Evolutionary conservation across 2,113 vertebrate species (phyloP), one percentile per base, ranked within the genome.

Genomic region (Clarias magur): DNA sequence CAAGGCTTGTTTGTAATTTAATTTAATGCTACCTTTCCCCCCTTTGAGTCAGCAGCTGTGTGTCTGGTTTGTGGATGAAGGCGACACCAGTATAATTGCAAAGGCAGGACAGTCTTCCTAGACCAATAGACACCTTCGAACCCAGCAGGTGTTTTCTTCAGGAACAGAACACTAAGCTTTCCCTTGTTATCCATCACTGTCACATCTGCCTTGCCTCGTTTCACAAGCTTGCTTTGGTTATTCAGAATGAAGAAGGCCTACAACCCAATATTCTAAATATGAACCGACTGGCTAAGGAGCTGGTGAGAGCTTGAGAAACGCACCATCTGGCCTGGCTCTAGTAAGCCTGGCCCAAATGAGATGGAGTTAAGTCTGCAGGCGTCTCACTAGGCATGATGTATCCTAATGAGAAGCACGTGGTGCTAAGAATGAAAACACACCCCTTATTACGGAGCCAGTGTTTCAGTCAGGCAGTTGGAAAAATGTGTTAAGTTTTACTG

Each of bases 401-500:
- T 62, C 59, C 60, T 85, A 87, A 89, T 87, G 70, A 56, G 79
- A 89, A 89, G 79, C 83, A 89, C 13, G 79, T 85, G 83, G 65
- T 30, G 65, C 54, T 57, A 19, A 87, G 56, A 30, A 87, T 38
- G 70, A 62, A 89, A 78, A 78, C 86, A 27, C 9, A 4, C 19
- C 11, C 42, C 68, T 84, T 59, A 15, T 67, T 68, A 70, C 4
- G 11, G 80, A 56, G 9, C 34, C 25, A 25, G n/a, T 34, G 19
- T 15, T 88, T 70, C 63, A 60, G 62, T 60, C 25, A 38, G 34
- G 78, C 60, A 53, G 73, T 72, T 72, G 67, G 25, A 85, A 75
- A 83, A 72, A 72, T 80, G 27, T 34, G 82, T 57, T 17, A 70
- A 19, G 17, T 57, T 59, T 73, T 34, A 84, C 54, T 9, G 54